Conservation (phyloP, 2,888 invertebrate species). For the Bursaphelenchus okinawaensis region DNA sequence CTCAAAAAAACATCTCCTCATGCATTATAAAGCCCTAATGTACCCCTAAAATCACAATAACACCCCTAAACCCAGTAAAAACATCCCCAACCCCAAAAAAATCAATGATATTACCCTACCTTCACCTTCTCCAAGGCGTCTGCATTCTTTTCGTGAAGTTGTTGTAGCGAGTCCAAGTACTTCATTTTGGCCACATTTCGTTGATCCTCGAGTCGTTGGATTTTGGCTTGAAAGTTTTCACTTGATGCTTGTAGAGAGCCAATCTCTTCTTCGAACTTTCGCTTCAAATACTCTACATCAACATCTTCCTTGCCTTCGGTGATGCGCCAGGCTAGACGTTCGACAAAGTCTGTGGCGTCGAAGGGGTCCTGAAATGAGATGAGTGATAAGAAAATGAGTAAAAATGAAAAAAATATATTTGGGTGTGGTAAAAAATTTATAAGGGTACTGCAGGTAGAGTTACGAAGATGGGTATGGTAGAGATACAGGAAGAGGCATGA, state of each 20-base stretch:
- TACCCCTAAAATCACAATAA: no score
- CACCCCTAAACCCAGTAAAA: no score
- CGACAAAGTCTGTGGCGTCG: conserved; percentile 93
- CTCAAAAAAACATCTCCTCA: background rate
- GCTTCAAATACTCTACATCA: conserved; percentile 46
- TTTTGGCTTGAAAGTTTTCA: conserved; percentile 34
- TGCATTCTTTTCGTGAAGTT: conserved; percentile 48
- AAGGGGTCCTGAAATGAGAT: conserved; percentile 76
- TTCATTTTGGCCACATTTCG: conserved; percentile 51
- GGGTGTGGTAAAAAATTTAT: background rate
- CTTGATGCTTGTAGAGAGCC: conserved; percentile 51
- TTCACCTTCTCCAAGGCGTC: conserved; percentile 51
- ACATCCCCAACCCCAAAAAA: background rate
- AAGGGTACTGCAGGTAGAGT: background rate
- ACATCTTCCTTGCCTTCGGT: conserved; percentile 69
- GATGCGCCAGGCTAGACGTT: conserved; percentile 87
- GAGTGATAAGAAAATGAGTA: background rate
- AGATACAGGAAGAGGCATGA: no score
- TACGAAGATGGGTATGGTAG: background rate
- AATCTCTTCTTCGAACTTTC: conserved; percentile 57
- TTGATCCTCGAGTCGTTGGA: conserved; percentile 47
- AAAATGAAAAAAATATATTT: no score
- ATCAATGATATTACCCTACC: conserved; percentile 21
- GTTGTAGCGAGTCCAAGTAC: conserved; percentile 45
- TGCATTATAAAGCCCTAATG: no score